Conservation (phyloP, 2,113 vertebrate genomes). For the Heptranchias perlo region DNA sequence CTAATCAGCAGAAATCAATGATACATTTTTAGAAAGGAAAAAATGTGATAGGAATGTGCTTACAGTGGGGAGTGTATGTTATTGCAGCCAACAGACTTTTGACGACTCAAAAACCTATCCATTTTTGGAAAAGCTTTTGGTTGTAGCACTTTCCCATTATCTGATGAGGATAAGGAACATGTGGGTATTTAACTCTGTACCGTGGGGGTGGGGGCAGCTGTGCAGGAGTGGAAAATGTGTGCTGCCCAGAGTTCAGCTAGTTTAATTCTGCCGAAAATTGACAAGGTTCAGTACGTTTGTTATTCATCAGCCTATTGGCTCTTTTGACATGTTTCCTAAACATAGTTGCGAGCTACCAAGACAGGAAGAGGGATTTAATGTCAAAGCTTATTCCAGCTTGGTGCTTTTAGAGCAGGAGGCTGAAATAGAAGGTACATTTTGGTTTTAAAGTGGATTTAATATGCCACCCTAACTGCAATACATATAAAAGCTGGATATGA, state of each 20-base stretch:
- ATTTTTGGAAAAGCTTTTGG: conserved; percentile 33
- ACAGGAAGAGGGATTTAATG: conserved; percentile 7
- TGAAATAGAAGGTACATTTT: background rate
- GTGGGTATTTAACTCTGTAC: conserved; percentile 27
- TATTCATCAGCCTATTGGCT: background rate
- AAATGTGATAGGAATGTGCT: conserved; percentile 19
- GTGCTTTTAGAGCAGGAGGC: background rate
- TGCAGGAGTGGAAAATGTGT: background rate
- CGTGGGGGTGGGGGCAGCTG: background rate
- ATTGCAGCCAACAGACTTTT: conserved; percentile 29
- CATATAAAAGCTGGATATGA: background rate
- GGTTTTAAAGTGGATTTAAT: background rate
- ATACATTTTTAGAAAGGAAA: background rate
- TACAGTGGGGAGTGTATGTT: background rate
- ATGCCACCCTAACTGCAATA: background rate
- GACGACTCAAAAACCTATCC: conserved; percentile 17
- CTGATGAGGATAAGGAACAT: conserved; percentile 15
- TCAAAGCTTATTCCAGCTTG: background rate
- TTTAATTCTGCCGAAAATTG: background rate
- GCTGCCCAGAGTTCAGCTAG: background rate
- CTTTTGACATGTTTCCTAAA: background rate
- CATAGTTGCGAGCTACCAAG: background rate
- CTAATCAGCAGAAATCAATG: background rate
- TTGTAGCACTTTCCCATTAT: conserved; percentile 6
- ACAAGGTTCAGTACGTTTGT: background rate